Percentiles rank a stretch among this genome's conserved stretches.
Conservation (phyloP, 2,113 vertebrate species). For the Prunella himalayana region DNA sequence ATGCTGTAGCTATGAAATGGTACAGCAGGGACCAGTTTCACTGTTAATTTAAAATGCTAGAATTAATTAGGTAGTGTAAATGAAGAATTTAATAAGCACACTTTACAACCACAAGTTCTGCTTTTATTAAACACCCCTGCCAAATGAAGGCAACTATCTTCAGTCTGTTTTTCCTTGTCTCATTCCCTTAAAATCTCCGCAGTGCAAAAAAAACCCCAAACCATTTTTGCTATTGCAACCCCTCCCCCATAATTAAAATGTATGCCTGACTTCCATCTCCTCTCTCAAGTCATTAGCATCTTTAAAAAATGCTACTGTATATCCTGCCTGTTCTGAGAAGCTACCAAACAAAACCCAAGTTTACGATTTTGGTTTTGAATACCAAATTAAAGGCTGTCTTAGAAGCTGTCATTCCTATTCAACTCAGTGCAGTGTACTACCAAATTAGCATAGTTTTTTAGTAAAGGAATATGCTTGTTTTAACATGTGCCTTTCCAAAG, state of each 20-base stretch:
- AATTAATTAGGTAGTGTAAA: constrained; percentile 86
- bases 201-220: not conserved
- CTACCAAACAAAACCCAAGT: constrained; percentile 75
- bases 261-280: constrained; percentile 62
- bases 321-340: constrained; percentile 69
- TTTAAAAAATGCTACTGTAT: constrained; percentile 73
- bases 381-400: constrained; percentile 82
- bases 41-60: constrained; percentile 86
- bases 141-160: constrained; percentile 73
- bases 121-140: constrained; percentile 78
- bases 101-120: constrained; percentile 81
- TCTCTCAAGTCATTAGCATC: constrained; percentile 66
- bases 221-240: not conserved
- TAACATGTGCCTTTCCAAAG: constrained; percentile 72
- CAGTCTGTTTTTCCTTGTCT: constrained; percentile 59
- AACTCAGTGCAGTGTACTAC: constrained; percentile 68
- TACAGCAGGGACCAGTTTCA: constrained; percentile 83
- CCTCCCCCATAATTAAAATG: constrained; percentile 59
- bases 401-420: constrained; percentile 76
- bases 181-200: constrained; percentile 57
- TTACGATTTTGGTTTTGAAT: constrained; percentile 79
- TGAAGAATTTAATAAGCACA: constrained; percentile 85
- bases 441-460: constrained; percentile 73
- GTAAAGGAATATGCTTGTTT: constrained; percentile 75
- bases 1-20: constrained; percentile 75